Base-by-base conservation (phyloP, 37 sponge, comb jelly and placozoan species). In the Hexactinellida sp. region DNA sequence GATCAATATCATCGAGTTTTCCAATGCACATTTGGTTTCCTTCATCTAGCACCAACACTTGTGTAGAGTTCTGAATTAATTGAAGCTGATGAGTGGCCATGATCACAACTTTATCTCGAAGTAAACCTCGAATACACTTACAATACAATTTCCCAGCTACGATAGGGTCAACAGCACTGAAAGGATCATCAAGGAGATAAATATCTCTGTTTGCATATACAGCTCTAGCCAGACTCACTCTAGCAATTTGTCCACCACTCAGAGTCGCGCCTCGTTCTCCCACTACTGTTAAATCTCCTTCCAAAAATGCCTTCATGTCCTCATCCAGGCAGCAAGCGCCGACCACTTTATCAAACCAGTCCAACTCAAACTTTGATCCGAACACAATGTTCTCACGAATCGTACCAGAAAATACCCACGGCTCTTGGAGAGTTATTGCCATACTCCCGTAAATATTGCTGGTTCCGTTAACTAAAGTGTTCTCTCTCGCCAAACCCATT, bases 361-460 rank as follows among this genome's bases (percentile, higher is more conserved):
- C 82, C 3, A 25, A 21, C 28, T 85, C 86, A 82, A 85, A 85
- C 36, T 51, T 85, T 3, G 28, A 9, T 21, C 86, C 86, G 36
- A 85, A 85, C 10, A 82, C 19, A 13, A 85, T 85, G 55, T 85
- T 85, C 36, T 85, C 86, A 23, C 55, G n/a, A 55, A 85, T 85
- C n/a, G 86, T 85, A 19, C 82, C 86, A 41, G 82, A 38, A 41
- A 51, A 85, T 24, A 85, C 55, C 86, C 86, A 85, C 54, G 86
- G 76, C 13, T 63, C 76, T 63, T 63, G 76, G 5, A 28, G 76
- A n/a, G 76, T 28, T 7, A 63, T 7, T 23, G 76, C 76, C 30
- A 63, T 63, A 28, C 76, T 63, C 5, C 76, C 76, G 3, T 63
- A 21, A 25, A 63, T n/a, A 63, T 7, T 63, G 3, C 13, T 63